These are phyloP conservation scores for Phallusia fumigata DNA, from an alignment of 23 tunicate genomes.

Conservation along the genomic window DNA sequence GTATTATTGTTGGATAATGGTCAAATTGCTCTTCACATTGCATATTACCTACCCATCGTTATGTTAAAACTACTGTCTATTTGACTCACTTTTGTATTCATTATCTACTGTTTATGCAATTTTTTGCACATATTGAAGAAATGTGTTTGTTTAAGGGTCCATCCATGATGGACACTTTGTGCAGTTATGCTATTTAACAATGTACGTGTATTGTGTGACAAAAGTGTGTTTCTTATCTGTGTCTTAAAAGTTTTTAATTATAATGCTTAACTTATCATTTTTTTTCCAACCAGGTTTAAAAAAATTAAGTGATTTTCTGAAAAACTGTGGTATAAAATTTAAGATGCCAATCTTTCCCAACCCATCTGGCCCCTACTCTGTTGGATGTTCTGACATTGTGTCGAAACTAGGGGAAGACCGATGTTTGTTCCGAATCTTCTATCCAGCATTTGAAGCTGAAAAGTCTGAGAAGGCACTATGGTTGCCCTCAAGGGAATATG, in stretches of 20 bases:
- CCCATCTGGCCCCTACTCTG: slow-evolving; percentile 51
- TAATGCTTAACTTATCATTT: background rate
- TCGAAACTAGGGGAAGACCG: slow-evolving; percentile 58
- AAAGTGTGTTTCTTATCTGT: no score
- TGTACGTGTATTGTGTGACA: no score
- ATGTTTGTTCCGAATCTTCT: slow-evolving; percentile 42
- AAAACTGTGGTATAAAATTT: background rate
- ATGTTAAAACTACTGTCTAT: no score
- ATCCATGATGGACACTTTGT: no score
- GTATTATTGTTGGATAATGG: no score
- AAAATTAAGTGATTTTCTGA: background rate
- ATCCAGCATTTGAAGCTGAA: slow-evolving; percentile 34
- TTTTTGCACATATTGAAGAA: no score
- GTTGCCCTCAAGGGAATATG: slow-evolving; percentile 39
- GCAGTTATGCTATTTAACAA: no score
- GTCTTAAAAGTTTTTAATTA: background rate
- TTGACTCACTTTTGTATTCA: no score
- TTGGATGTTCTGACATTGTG: slow-evolving; percentile 58
- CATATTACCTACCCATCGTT: no score
- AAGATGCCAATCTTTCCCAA: slow-evolving; percentile 19
- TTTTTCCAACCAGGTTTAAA: background rate
- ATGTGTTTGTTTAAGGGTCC: no score
- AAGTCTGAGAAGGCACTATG: slow-evolving; percentile 24
- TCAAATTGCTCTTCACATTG: no score
- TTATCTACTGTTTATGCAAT: no score